Conservation (phyloP, 2,113 vertebrate genomes). For the Platanista minor region DNA sequence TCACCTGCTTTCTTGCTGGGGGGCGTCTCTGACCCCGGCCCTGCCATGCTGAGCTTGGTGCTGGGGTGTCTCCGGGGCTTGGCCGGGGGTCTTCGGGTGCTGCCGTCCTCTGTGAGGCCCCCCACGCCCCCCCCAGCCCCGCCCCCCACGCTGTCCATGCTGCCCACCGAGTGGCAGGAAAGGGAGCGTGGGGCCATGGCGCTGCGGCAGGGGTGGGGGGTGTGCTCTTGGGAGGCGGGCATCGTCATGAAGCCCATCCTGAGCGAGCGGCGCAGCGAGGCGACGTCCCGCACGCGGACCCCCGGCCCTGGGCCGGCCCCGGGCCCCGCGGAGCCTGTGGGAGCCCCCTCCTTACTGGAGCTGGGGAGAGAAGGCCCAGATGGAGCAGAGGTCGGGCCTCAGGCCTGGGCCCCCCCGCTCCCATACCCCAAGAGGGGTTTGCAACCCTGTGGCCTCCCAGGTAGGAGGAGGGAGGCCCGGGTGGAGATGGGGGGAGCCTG, state of each 20-base stretch:
- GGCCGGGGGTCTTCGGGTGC: conserved; percentile 85
- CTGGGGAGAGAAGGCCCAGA: conserved; percentile 44
- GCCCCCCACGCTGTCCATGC: conserved; percentile 80
- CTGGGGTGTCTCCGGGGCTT: conserved; percentile 92
- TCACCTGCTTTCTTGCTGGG: conserved; percentile 79
- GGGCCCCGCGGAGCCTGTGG: conserved; percentile 74
- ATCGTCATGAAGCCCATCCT: conserved; percentile 96
- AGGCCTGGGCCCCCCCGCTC: background rate
- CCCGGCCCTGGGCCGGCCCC: conserved; percentile 78
- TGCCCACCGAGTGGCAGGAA: conserved; percentile 92
- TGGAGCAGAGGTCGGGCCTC: background rate
- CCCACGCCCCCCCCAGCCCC: conserved; percentile 67
- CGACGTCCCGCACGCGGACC: conserved; percentile 85
- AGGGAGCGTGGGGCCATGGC: conserved; percentile 93
- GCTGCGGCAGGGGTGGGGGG: conserved; percentile 90
- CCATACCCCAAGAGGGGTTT: background rate
- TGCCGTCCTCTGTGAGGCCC: conserved; percentile 83
- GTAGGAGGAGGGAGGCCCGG: background rate
- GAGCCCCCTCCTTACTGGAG: conserved; percentile 70
- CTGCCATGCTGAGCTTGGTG: conserved; percentile 89
- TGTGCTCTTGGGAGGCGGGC: conserved; percentile 94
- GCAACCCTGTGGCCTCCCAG: background rate
- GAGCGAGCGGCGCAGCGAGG: conserved; percentile 92
- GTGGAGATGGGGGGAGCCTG: background rate
- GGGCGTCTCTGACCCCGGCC: conserved; percentile 71